phyloP scores from a whole-genome alignment of 2,797 vertebrate genomes.

The Toxotes lorentzi region DNA sequence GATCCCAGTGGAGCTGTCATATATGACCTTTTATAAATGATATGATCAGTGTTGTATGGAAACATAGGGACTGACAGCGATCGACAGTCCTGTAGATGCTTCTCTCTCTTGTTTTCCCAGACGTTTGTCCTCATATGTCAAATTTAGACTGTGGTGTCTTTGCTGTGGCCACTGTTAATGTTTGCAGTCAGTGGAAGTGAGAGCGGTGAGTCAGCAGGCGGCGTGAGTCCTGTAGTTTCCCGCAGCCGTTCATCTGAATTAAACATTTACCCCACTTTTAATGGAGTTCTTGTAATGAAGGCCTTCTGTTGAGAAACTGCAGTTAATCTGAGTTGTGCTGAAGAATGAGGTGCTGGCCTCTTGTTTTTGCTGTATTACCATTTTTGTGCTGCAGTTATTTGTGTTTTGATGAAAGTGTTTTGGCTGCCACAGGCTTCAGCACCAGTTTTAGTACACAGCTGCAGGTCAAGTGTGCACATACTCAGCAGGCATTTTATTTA shows the following conservation, averaged over 20 bases:
- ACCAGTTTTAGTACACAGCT: not conserved
- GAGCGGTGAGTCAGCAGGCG: not conserved
- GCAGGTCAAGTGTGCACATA: not conserved
- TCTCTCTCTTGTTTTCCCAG: not conserved
- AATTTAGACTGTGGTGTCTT: not conserved
- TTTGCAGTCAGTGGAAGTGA: not conserved
- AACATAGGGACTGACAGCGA: not conserved
- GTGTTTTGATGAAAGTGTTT: not conserved
- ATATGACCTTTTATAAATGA: not conserved
- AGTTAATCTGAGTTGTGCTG: not conserved
- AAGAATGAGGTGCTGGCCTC: not conserved
- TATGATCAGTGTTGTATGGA: not conserved
- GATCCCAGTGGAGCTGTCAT: too few species aligned
- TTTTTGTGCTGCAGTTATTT: not conserved
- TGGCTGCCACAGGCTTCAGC: not conserved
- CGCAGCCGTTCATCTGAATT: constrained; percentile 19
- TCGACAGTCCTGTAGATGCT: not conserved
- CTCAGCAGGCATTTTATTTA: too few species aligned
- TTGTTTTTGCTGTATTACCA: not conserved
- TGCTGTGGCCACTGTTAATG: not conserved
- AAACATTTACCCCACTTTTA: not conserved
- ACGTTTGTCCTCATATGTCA: not conserved
- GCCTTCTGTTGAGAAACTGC: not conserved
- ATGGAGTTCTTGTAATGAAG: not conserved
- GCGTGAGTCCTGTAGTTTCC: not conserved